These are phyloP conservation scores for Stenurella melanura DNA, from an alignment of 2,888 invertebrate species.

Conservation along the genomic window DNA sequence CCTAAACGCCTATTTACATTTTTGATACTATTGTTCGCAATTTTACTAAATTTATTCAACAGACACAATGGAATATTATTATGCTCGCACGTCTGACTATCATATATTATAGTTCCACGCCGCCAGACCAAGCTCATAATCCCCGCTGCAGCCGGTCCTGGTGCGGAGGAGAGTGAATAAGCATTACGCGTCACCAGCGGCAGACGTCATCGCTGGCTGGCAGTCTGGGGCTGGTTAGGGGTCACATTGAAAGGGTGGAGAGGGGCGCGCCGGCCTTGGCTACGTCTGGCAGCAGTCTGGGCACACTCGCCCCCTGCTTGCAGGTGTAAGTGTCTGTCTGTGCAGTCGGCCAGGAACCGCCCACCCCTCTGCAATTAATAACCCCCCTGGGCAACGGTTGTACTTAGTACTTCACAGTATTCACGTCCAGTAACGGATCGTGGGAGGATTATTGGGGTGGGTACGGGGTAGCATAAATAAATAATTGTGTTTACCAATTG, in stretches of 20 bases:
- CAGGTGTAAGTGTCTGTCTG: conserved; percentile 48
- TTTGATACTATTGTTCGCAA: neutral
- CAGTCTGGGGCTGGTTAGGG: conserved; percentile 56
- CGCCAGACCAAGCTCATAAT: conserved; percentile 10
- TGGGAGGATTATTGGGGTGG: neutral
- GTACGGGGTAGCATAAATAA: neutral
- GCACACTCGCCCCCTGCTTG: conserved; percentile 53
- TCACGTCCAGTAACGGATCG: conserved; percentile 10
- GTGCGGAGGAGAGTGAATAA: conserved; percentile 31
- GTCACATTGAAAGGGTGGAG: conserved; percentile 62
- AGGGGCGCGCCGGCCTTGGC: conserved; percentile 62
- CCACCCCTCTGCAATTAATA: conserved; percentile 57
- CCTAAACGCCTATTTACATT: neutral
- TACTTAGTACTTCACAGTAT: conserved; percentile 4
- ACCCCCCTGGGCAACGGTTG: conserved; percentile 43
- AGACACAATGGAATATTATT: neutral
- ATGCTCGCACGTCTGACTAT: neutral
- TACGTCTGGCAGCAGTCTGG: conserved; percentile 66
- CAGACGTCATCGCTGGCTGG: conserved; percentile 51
- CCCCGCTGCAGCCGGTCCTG: conserved; percentile 42
- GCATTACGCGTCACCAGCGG: conserved; percentile 41
- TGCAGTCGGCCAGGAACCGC: conserved; percentile 45
- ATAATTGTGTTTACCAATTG: neutral
- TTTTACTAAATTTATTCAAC: neutral
- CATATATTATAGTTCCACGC: conserved; percentile 2